Percentiles rank a stretch among this genome's conserved stretches.
Evolutionary conservation across 2,113 vertebrate species (phyloP).

Genomic region (Conger conger): DNA sequence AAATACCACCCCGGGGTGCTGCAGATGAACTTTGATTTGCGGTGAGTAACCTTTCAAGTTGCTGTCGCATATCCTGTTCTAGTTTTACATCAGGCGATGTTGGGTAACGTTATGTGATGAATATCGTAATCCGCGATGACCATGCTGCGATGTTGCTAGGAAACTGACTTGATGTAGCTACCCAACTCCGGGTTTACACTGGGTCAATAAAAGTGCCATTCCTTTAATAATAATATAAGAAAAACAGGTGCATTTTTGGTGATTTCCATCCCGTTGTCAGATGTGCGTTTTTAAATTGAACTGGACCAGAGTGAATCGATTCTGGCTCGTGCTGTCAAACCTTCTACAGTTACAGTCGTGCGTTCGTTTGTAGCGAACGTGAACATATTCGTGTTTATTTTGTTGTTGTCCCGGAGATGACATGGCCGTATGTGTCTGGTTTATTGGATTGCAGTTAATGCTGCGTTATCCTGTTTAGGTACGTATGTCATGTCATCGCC

Average conservation of each 20-base stretch:
- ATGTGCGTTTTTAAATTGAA: not conserved
- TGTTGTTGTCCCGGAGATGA: not conserved
- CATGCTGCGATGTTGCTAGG: conserved; percentile 36
- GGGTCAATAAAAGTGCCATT: conserved; percentile 21
- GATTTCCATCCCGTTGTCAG: not conserved
- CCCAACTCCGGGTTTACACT: conserved; percentile 20
- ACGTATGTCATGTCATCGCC: conserved; percentile 11
- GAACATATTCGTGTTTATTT: not conserved
- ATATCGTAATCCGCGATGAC: conserved; percentile 9
- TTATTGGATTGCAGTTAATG: conserved; percentile 8
- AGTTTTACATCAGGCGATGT: not conserved
- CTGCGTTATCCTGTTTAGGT: not conserved
- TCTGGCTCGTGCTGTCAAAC: not conserved
- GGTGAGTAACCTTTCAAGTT: conserved; percentile 27
- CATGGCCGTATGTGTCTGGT: not conserved
- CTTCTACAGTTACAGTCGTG: not conserved
- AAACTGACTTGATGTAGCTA: conserved; percentile 22
- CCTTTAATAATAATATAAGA: not conserved
- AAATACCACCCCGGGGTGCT: too few species aligned
- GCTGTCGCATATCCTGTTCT: not conserved
- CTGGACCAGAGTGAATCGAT: not conserved
- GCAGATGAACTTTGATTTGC: conserved; percentile 11
- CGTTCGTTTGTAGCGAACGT: not conserved
- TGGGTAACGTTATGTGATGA: not conserved
- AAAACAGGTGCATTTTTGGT: not conserved